Evolutionary conservation across 2,797 vertebrate species (phyloP).

Genomic region (Parambassis ranga): DNA sequence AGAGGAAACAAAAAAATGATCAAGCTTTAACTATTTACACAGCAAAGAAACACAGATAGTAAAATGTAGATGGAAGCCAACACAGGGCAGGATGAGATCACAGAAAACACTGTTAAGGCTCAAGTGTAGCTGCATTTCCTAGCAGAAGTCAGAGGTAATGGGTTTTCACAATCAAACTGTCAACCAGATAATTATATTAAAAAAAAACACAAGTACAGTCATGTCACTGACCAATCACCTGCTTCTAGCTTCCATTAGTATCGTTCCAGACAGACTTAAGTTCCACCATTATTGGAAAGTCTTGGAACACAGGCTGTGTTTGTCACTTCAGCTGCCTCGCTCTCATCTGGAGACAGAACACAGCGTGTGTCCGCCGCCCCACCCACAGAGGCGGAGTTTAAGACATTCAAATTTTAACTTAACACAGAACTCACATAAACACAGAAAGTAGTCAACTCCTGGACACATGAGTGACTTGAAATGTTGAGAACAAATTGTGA

Average conservation of each 20-base stretch:
- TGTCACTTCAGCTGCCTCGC: slow-evolving; percentile 36
- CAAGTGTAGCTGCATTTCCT: slow-evolving; percentile 67
- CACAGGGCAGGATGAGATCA: slow-evolving; percentile 62
- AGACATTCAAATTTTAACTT: slow-evolving; percentile 47
- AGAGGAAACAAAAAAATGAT: slow-evolving; percentile 5
- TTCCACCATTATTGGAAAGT: slow-evolving; percentile 23
- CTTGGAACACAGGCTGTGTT: slow-evolving; percentile 43
- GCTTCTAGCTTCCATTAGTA: slow-evolving; percentile 55
- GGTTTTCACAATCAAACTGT: slow-evolving; percentile 81
- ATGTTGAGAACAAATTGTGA: slow-evolving; percentile 62
- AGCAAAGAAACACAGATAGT: slow-evolving; percentile 73
- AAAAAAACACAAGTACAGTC: slow-evolving; percentile 14
- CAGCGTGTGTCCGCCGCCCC: neutral
- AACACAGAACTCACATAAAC: slow-evolving; percentile 25
- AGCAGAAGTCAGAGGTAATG: slow-evolving; percentile 78
- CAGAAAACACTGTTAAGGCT: slow-evolving; percentile 70
- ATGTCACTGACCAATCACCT: slow-evolving; percentile 62
- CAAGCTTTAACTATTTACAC: slow-evolving; percentile 79
- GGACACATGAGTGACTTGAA: slow-evolving; percentile 30
- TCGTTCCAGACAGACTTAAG: slow-evolving; percentile 22
- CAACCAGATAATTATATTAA: slow-evolving; percentile 68
- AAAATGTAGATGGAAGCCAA: slow-evolving; percentile 63
- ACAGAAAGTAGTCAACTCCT: slow-evolving; percentile 36
- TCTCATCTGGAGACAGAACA: slow-evolving; percentile 8
- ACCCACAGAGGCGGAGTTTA: slow-evolving; percentile 9